Evolutionary conservation across 2,888 invertebrate species (phyloP), one percentile per base, ranked within the genome.

Genomic region (Ectemnius cavifrons): DNA sequence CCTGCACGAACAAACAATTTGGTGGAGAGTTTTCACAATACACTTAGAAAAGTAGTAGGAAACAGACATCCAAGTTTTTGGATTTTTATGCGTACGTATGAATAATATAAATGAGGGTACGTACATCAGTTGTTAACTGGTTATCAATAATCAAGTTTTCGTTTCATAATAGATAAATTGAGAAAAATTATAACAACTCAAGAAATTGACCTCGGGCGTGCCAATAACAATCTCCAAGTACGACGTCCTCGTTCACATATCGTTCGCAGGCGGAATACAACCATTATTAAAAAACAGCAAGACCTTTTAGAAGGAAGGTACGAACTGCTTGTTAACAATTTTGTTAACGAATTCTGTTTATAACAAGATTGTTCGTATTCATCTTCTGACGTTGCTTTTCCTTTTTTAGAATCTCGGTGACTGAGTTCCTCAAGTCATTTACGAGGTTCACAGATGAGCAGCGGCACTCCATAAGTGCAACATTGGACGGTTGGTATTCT

Each of bases 391-490:
- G 2, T 47, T 47, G 47, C n/a, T 47, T 2, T 47, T 47, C n/a
- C 47, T 14, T 47, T 47, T 47, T 47, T 47, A 47, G 47, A 47
- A 47, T 23, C 3, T 3, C 23, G 5, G n/a, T 47, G 5, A n/a
- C 47, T 2, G 47, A 47, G 2, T 47, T 47, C n/a, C 4, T 47
- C 2, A 47, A 47, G n/a, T 47, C 47, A 2, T 47, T 47, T 47
- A 47, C 47, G 2, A 2, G n/a, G 4, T 47, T 47, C n/a, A 47
- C 47, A 47, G 47, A 47, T 5, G 47, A 47, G 4, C 47, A 47
- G 47, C 47, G n/a, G n/a, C 47, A 47, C n/a, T 47, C 47, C 47
- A 47, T 47, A 47, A n/a, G 47, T 47, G 47, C n/a, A 47, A 47
- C 47, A 47, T 47, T 47, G 47, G 47, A 47, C 2, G 47, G 47